phyloP scores from a whole-genome alignment of 2,113 vertebrate genomes.

The Pachycephala philippinensis region DNA sequence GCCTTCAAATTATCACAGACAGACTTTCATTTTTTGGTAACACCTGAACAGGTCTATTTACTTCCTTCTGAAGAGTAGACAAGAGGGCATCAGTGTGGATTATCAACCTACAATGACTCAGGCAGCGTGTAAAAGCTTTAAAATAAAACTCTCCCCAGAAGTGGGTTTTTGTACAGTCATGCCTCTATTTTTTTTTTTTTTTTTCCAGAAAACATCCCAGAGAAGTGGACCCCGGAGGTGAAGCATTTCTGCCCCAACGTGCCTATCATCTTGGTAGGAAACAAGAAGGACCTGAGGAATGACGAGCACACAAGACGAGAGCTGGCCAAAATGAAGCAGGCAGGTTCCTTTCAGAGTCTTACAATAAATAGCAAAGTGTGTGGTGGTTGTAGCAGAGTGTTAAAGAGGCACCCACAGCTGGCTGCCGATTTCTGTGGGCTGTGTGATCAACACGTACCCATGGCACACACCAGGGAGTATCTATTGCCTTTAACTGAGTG shows the following conservation, averaged over 20 bases:
- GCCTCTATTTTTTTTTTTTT: background rate
- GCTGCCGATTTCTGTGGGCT: background rate
- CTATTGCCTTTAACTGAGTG: background rate
- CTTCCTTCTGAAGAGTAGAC: background rate
- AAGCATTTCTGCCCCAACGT: constrained; percentile 99
- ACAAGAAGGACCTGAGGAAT: constrained; percentile 98
- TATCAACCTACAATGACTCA: background rate
- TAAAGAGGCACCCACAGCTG: background rate
- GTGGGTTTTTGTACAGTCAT: background rate
- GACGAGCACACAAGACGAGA: constrained; percentile 97
- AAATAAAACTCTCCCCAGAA: background rate
- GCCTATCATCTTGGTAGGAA: constrained; percentile 97
- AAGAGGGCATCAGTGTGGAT: background rate
- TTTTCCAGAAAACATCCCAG: constrained; percentile 93
- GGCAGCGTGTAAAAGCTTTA: background rate
- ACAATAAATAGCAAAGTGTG: accelerated
- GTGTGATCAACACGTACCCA: background rate
- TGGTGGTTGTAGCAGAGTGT: background rate
- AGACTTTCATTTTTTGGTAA: background rate
- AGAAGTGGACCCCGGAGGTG: constrained; percentile 98
- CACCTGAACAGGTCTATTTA: background rate
- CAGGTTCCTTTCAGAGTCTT: constrained; percentile 34
- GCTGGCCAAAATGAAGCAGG: constrained; percentile 99
- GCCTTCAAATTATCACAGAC: background rate
- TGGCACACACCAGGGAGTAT: background rate